Evolutionary conservation across 2,888 invertebrate genomes (phyloP), one percentile per base, ranked within the genome.

Genomic region (Limnephilus lunatus): DNA sequence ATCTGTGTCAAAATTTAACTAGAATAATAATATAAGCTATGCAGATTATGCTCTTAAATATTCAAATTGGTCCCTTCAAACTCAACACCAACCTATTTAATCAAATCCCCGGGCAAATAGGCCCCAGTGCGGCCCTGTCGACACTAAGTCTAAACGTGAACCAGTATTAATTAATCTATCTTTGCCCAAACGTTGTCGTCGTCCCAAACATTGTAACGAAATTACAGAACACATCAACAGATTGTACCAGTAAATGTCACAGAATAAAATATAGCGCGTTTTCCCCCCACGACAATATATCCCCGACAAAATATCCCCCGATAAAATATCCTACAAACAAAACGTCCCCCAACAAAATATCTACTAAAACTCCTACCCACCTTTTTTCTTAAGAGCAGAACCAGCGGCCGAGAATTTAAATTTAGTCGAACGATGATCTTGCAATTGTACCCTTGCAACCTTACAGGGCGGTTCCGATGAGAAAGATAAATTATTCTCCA

Each of bases 111-210:
- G 19, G 68, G 7, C 68, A 68, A 68, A 68, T 68, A 68, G n/a
- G 25, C 7, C 68, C 68, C n/a, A 68, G 7, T 68, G 25, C 68
- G 68, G 68, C 25, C 25, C 68, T 68, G 53, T 53, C 53, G 53
- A 53, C 53, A 19, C 30, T 32, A 32, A 83, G 83, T 83, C 35
- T 35, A 35, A 4, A 15, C 35, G 32, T 35, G 83, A 32, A 83
- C 9, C 83, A 19, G 83, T 35, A 35, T 83, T 25, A 83, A 83
- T 83, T 83, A 83, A 83, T 83, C 83, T 35, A n/a, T 35, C 83
- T 39, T 35, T 83, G 25, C 32, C 32, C 83, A 83, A 83, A 35
- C 35, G 35, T 25, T 68, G 68, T 68, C 25, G 25, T 68, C n/a
- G 25, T 2, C 68, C 68, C 9, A 68, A 68, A 68, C 25, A 68